These are phyloP conservation scores for Archips xylosteana DNA, from an alignment of 2,888 invertebrate species.

Conservation along the genomic window DNA sequence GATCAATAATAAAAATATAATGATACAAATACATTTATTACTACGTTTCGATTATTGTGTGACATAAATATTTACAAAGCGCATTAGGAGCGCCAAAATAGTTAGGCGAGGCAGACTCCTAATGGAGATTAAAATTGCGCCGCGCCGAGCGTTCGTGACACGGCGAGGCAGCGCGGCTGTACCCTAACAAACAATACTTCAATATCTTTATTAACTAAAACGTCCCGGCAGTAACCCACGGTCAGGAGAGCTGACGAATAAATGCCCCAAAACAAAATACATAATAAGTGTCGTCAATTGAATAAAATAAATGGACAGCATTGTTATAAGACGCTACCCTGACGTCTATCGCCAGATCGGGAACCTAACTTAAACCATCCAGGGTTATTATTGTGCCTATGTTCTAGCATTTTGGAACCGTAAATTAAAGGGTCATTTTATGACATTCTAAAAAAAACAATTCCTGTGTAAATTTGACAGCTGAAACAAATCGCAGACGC, in stretches of 20 bases:
- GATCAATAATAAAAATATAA: slow-evolving; percentile 85
- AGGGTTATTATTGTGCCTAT: slow-evolving; percentile 41
- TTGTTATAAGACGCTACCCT: slow-evolving; percentile 72
- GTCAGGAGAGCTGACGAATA: slow-evolving; percentile 77
- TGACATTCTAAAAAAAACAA: slow-evolving; percentile 20
- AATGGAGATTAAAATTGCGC: slow-evolving; percentile 60
- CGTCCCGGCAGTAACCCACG: slow-evolving; percentile 66
- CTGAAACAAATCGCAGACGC: slow-evolving; percentile 29
- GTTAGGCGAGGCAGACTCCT: slow-evolving; percentile 78
- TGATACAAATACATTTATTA: slow-evolving; percentile 84
- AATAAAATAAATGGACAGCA: slow-evolving; percentile 65
- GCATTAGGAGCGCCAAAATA: slow-evolving; percentile 75
- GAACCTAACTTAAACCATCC: slow-evolving; percentile 60
- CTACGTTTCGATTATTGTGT: slow-evolving; percentile 85
- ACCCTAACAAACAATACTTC: slow-evolving; percentile 47
- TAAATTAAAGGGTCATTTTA: slow-evolving; percentile 16
- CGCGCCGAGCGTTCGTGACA: slow-evolving; percentile 44
- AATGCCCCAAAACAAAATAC: slow-evolving; percentile 74
- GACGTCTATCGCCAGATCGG: slow-evolving; percentile 70
- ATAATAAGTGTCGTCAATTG: slow-evolving; percentile 73
- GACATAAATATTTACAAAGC: slow-evolving; percentile 85
- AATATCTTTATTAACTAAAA: slow-evolving; percentile 83
- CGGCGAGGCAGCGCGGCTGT: slow-evolving; percentile 41
- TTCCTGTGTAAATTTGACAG: slow-evolving; percentile 14
- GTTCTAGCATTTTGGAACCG: slow-evolving; percentile 25